Base-by-base conservation (phyloP, 1,140 invertebrate species). In the Acromyrmex echinatior region DNA sequence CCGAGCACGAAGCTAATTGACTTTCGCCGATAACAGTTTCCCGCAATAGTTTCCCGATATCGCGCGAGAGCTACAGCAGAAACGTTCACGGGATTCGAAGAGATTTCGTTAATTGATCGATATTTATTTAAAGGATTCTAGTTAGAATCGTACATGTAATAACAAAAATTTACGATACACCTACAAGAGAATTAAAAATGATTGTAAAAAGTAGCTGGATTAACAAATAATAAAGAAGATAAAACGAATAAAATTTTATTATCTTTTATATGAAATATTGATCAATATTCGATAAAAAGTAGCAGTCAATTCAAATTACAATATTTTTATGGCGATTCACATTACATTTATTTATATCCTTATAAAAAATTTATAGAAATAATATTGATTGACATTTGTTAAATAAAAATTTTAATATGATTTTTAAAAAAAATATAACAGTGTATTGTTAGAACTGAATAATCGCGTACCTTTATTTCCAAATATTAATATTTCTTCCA, bases 11-110 rank as follows among this genome's bases (percentile, higher is more conserved):
- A 82, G 39, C 70, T 84, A 84, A 84, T 84, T 84, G 80, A 84
- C 80, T 84, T 84, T 84, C 70, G 39, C 70, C 70, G 80, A 63
- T 84, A 84, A 84, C 80, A 76, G 70, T 84, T 84, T 76, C 70
- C 53, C 70, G 56, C 80, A 35, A 84, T 84, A 84, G 80, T 84
- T 84, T 84, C 80, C 56, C 80, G 58, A 84, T 84, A 84, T 45
- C 5, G 39, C 39, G 39, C 39, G 56, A 62, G 9, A 62, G 53
- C 53, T 74, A 53, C 39, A 49, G 39, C 25, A 56, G 39, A 39
- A 76, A 84, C 80, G 39, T 84, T 84, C 68, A 39, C 70, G 70
- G 80, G 56, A 84, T 84, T 84, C 56, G 70, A 58, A 74, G 80
- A 84, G 80, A 84, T 76, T 84, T 84, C 28, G 56, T 74, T 76